phyloP scores from a whole-genome alignment of 2,888 invertebrate genomes.

The Sipha maydis region DNA sequence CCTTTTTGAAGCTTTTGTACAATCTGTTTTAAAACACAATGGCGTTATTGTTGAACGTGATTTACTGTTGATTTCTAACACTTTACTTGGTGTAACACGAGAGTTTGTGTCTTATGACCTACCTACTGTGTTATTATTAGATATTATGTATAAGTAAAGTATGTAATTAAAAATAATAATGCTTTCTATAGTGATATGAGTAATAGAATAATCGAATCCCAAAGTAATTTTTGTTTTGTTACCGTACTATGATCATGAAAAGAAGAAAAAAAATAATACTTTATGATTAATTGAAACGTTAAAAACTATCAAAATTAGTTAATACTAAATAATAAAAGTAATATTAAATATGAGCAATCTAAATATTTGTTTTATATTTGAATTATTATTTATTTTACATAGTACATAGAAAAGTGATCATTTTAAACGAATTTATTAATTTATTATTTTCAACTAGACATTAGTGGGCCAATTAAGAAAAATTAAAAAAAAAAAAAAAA shows the following conservation, averaged over 20 bases:
- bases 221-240: neutral
- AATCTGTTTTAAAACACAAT: constrained; percentile 45
- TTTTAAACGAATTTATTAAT: too few species aligned
- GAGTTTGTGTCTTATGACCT: constrained; percentile 49
- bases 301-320: too few species aligned
- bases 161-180: constrained; percentile 29
- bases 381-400: too few species aligned
- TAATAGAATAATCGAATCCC: constrained; percentile 3
- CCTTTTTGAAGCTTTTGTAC: constrained; percentile 52
- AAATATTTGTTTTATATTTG: too few species aligned
- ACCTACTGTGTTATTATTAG: constrained; percentile 45
- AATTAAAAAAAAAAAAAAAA: too few species aligned
- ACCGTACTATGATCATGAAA: too few species aligned
- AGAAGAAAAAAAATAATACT: too few species aligned
- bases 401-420: too few species aligned
- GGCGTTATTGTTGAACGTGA: constrained; percentile 50
- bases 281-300: too few species aligned
- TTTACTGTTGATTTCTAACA: constrained; percentile 53
- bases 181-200: neutral
- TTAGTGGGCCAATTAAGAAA: neutral
- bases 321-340: too few species aligned
- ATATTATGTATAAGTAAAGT: constrained; percentile 9
- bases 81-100: constrained; percentile 17
- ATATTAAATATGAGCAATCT: too few species aligned
- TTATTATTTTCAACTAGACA: too few species aligned